Evolutionary conservation across 2,888 invertebrate species (phyloP).

Genomic region (Actias luna): DNA sequence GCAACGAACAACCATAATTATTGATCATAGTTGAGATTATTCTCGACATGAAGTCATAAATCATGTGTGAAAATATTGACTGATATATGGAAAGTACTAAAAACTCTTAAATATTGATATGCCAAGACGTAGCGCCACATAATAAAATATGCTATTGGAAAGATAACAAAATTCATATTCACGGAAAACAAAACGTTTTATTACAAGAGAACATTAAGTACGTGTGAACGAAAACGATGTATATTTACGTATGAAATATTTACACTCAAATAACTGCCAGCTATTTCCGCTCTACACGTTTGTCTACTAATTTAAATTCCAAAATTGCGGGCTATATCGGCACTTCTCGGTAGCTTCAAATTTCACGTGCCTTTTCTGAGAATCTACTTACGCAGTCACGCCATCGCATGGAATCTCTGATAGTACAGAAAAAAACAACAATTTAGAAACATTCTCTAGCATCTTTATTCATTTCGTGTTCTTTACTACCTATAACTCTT

Average conservation of each 20-base stretch:
- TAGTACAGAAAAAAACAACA: slow-evolving; percentile 26
- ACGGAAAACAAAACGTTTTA: background rate
- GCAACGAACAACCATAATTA: background rate
- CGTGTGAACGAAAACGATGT: background rate
- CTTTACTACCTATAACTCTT: background rate
- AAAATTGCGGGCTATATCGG: slow-evolving; percentile 11
- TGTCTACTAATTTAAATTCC: slow-evolving; percentile 20
- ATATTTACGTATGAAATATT: background rate
- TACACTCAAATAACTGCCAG: background rate
- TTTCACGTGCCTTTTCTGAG: slow-evolving; percentile 35
- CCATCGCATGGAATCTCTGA: slow-evolving; percentile 32
- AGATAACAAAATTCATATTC: background rate
- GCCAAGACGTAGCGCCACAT: background rate
- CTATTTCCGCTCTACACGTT: slow-evolving; percentile 7
- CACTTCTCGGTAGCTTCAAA: slow-evolving; percentile 37
- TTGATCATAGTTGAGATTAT: background rate
- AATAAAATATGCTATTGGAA: background rate
- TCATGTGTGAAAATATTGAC: background rate
- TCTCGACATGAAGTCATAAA: background rate
- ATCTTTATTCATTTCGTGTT: slow-evolving; percentile 17
- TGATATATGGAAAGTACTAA: background rate
- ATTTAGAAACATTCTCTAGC: slow-evolving; percentile 14
- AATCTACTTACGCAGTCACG: slow-evolving; percentile 30
- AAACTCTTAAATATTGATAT: background rate
- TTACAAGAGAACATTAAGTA: background rate